Evolutionary conservation across 2,888 invertebrate genomes (phyloP).

Genomic region (Elegia similella): DNA sequence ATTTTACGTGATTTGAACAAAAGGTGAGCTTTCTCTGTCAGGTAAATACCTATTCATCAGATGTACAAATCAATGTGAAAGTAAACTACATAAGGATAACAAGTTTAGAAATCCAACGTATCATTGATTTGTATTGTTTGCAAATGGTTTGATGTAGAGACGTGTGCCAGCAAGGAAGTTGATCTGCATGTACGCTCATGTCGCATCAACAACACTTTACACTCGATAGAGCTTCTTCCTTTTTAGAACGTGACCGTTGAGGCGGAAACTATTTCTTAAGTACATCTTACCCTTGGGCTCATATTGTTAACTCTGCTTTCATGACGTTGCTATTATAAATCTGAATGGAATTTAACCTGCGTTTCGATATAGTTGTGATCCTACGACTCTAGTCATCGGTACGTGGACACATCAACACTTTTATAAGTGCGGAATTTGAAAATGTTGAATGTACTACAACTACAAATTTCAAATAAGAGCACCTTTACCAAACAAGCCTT

Average conservation of each 20-base stretch:
- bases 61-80: conserved; percentile 13
- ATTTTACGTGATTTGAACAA: background rate
- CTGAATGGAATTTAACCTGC: too few species aligned
- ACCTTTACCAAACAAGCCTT: too few species aligned
- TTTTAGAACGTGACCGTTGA: background rate
- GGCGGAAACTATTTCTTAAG: background rate
- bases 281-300: background rate
- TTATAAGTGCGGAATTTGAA: too few species aligned
- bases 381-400: too few species aligned
- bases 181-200: conserved; percentile 4
- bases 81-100: background rate
- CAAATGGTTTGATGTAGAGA: background rate
- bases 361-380: too few species aligned
- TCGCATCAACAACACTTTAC: conserved; percentile 1
- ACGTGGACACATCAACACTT: too few species aligned
- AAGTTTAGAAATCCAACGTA: conserved; percentile 5
- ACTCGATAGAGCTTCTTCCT: background rate
- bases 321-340: too few species aligned
- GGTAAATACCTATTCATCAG: background rate
- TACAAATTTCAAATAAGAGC: too few species aligned
- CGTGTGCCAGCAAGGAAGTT: conserved; percentile 9
- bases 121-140: conserved; percentile 5
- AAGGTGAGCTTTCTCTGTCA: background rate
- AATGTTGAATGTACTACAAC: too few species aligned
- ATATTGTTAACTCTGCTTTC: background rate